These are phyloP conservation scores for Lithosia quadra DNA, from an alignment of 2,888 invertebrate species.

Conservation along the genomic window DNA sequence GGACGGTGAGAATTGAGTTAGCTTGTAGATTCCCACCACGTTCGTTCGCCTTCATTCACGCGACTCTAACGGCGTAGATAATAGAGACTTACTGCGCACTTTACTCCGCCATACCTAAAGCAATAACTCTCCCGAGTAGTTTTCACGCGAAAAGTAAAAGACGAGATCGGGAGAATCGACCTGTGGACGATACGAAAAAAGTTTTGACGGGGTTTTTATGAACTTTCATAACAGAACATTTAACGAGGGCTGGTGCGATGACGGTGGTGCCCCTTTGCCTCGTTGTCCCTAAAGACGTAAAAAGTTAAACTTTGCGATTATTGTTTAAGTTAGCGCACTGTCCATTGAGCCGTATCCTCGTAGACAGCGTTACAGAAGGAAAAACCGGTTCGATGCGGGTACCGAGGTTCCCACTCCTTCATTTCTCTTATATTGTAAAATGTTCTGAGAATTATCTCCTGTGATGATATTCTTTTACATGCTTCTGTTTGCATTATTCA, in stretches of 20 bases:
- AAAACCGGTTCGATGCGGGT: slow-evolving; percentile 36
- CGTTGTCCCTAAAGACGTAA: slow-evolving; percentile 47
- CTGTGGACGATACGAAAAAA: slow-evolving; percentile 62
- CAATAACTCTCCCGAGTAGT: slow-evolving; percentile 80
- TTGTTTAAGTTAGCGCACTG: slow-evolving; percentile 51
- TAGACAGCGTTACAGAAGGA: slow-evolving; percentile 41
- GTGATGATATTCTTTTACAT: slow-evolving; percentile 34
- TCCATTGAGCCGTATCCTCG: slow-evolving; percentile 45
- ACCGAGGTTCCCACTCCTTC: slow-evolving; percentile 32
- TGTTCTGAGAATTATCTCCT: slow-evolving; percentile 15
- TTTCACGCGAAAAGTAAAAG: slow-evolving; percentile 70
- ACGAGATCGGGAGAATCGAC: slow-evolving; percentile 57
- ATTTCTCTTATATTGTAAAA: slow-evolving; percentile 33
- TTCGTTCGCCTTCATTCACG: slow-evolving; percentile 82
- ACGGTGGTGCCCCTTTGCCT: slow-evolving; percentile 33
- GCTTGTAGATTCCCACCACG: slow-evolving; percentile 80
- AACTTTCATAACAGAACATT: slow-evolving; percentile 58
- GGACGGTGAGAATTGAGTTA: slow-evolving; percentile 73
- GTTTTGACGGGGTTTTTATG: slow-evolving; percentile 57
- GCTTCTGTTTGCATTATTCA: slow-evolving; percentile 25
- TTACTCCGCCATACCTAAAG: slow-evolving; percentile 80
- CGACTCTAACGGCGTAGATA: slow-evolving; percentile 85
- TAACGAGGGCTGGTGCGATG: slow-evolving; percentile 53
- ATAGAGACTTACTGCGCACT: slow-evolving; percentile 86
- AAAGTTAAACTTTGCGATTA: slow-evolving; percentile 54